Conservation (phyloP, 2,888 invertebrate genomes). For the Erannis defoliaria region DNA sequence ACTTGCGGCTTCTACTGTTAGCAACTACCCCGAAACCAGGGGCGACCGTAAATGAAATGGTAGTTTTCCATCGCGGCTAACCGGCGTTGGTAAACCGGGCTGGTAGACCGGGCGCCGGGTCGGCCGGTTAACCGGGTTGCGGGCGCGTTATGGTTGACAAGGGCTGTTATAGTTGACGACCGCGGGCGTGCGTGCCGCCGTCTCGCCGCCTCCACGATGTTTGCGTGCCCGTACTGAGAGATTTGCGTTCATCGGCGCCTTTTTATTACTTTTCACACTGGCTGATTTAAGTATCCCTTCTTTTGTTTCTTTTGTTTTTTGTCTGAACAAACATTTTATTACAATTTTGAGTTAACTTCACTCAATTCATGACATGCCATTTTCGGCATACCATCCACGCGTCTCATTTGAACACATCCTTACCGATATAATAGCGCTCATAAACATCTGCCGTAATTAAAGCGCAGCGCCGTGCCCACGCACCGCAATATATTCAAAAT, state of each 20-base stretch:
- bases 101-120: conserved; percentile 58
- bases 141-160: conserved; percentile 85
- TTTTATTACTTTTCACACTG: conserved; percentile 31
- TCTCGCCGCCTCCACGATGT: conserved; percentile 63
- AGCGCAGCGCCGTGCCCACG: conserved; percentile 50
- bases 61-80: conserved; percentile 81
- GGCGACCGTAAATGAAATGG: conserved; percentile 84
- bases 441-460: conserved; percentile 48
- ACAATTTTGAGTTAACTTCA: neutral
- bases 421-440: conserved; percentile 44
- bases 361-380: neutral
- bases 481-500: conserved; percentile 76
- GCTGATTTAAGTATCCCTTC: conserved; percentile 26
- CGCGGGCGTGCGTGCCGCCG: conserved; percentile 62
- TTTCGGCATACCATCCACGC: conserved; percentile 32
- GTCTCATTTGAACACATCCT: conserved; percentile 34
- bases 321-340: neutral
- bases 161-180: conserved; percentile 78
- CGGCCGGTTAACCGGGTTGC: conserved; percentile 68
- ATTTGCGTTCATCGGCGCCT: conserved; percentile 18
- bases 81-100: conserved; percentile 58
- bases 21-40: conserved; percentile 80
- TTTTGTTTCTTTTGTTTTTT: conserved; percentile 15
- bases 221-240: conserved; percentile 55
- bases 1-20: conserved; percentile 77